phyloP scores from a whole-genome alignment of 2,888 invertebrate genomes.

The Calameuta pallipes region DNA sequence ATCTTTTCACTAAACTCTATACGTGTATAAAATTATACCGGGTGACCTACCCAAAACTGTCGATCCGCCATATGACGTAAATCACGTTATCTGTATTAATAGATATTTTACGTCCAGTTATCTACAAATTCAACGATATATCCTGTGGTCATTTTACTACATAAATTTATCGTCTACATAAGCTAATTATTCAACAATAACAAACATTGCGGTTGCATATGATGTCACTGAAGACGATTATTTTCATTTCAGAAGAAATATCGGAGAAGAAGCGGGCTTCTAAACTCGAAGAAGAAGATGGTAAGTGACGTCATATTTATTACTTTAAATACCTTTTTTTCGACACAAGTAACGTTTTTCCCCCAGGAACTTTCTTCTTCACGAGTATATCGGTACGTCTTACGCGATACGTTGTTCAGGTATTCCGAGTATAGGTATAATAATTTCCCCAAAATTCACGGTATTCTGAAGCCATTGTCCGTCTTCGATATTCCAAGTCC shows the following conservation, averaged over 20 bases:
- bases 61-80: background rate
- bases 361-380: background rate
- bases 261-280: background rate
- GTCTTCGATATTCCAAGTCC: slow-evolving; percentile 3
- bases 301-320: background rate
- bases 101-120: background rate
- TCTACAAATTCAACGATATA: background rate
- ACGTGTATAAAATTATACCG: slow-evolving; percentile 13
- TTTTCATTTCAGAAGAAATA: background rate
- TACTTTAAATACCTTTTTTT: background rate
- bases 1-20: slow-evolving; percentile 46
- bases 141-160: background rate
- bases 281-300: fast-evolving
- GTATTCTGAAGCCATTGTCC: background rate
- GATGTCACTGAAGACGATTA: background rate
- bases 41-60: background rate
- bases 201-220: background rate
- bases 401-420: background rate
- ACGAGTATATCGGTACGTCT: background rate
- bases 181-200: background rate
- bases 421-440: background rate
- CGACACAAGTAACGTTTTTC: background rate
- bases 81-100: background rate
- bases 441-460: background rate
- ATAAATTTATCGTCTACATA: background rate